Percentiles rank a stretch among this genome's conserved stretches.
Evolutionary conservation across 1,140 invertebrate genomes (phyloP).

Genomic region (Laupala kohalensis): DNA sequence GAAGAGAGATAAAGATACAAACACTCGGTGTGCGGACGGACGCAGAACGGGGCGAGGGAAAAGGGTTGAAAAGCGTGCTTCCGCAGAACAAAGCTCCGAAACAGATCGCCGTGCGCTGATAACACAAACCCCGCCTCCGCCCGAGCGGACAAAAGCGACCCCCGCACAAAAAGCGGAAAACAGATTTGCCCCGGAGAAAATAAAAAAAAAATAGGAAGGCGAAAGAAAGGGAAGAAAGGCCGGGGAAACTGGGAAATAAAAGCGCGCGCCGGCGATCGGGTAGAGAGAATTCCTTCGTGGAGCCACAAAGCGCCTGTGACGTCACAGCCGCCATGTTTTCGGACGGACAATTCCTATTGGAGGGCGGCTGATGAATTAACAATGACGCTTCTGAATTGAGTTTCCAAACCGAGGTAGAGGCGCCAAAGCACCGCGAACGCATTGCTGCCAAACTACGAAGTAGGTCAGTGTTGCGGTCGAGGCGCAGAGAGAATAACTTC

Average conservation of each 20-base stretch:
- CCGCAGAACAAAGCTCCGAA: not conserved
- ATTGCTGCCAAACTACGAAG: no score
- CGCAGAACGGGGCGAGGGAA: not conserved
- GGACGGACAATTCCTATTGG: not conserved
- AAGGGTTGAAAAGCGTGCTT: not conserved
- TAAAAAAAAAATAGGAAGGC: not conserved
- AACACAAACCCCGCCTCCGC: not conserved
- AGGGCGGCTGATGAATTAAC: not conserved
- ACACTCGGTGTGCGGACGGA: not conserved
- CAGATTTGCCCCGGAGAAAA: not conserved
- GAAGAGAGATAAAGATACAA: not conserved
- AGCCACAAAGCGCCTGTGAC: not conserved
- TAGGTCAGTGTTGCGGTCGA: no score
- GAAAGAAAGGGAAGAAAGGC: not conserved
- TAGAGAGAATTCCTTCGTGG: not conserved
- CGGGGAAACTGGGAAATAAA: not conserved
- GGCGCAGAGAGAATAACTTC: no score
- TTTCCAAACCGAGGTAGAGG: no score
- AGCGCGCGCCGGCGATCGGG: not conserved
- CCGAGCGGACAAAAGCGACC: not conserved
- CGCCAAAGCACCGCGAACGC: no score
- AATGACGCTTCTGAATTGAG: not conserved
- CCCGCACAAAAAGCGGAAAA: not conserved
- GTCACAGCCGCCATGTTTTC: not conserved
- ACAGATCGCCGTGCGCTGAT: not conserved